Base-by-base conservation (phyloP, 1,140 invertebrate species). In the Pogonus chalceus region DNA sequence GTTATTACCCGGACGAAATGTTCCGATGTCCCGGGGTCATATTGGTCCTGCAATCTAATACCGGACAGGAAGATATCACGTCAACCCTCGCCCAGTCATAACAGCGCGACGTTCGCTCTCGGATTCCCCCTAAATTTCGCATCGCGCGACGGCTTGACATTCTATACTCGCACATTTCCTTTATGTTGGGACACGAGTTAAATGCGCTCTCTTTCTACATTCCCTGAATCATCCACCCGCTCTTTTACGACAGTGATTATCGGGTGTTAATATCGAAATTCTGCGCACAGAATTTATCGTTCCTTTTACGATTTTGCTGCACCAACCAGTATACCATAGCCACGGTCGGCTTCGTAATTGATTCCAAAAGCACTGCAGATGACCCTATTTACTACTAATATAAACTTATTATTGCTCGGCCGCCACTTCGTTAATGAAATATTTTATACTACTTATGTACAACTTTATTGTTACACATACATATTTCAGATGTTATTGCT, bases 31-130 rank as follows among this genome's bases (percentile, higher is more conserved):
- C 35, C 2, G 24, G 51, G 53, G 58, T 51, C 58, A 60, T 60
- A 58, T 60, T 58, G 58, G 58, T 53, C 56, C 53, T 48, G 56
- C 51, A 51, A 58, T 60, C 55, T 60, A 58, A 60, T 59, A 54
- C 56, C 37, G 37, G 37, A 43, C 37, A 43, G 37, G 37, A 43
- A 43, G 56, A 55, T 56, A 60, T 60, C 58, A 48, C 56, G 52
- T 58, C 58, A 55, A 35, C 35, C 47, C 48, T 26, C 37, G 18
- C 48, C 53, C 49, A 48, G 58, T 58, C 58, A 60, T 60, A 60
- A 60, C 58, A 52, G 39, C 55, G 46, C 49, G 20, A 53, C 56
- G 49, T 23, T 54, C 57, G 51, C 51, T 50, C n/a, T n/a, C n/a
- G n/a, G n/a, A n/a, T n/a, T n/a, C 14, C 9, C 37, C 37, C 37